Conservation (phyloP, 2,113 vertebrate genomes). For the Hiodon alosoides region DNA sequence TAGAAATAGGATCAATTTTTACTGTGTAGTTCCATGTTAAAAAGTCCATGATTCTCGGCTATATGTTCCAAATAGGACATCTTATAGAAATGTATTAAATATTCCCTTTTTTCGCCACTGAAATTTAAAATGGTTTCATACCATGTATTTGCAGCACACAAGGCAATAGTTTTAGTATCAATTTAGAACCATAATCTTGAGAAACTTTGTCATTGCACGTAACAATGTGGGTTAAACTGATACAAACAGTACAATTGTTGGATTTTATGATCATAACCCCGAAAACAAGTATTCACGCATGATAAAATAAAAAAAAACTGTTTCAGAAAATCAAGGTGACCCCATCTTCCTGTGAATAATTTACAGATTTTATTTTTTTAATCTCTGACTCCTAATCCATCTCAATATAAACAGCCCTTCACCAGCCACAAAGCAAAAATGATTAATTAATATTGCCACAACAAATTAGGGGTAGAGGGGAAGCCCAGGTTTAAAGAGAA, state of each 20-base stretch:
- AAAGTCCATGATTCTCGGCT: no score
- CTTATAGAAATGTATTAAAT: no score
- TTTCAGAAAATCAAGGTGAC: slow-evolving; percentile 72
- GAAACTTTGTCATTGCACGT: background rate
- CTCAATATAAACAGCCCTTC: slow-evolving; percentile 64
- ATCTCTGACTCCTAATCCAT: slow-evolving; percentile 69
- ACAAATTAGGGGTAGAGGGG: slow-evolving; percentile 65
- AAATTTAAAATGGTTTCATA: no score
- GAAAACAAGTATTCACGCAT: slow-evolving; percentile 52
- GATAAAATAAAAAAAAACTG: slow-evolving; percentile 65
- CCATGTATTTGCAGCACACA: no score
- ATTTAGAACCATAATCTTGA: background rate
- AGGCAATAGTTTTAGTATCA: background rate
- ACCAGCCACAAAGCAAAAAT: slow-evolving; percentile 59
- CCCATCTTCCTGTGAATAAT: slow-evolving; percentile 58
- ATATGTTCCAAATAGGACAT: no score
- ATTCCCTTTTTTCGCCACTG: no score
- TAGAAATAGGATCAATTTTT: no score
- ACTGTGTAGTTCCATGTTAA: no score
- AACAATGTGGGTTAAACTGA: background rate
- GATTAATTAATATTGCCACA: slow-evolving; percentile 80
- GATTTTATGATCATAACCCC: slow-evolving; percentile 32
- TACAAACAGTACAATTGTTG: slow-evolving; percentile 14
- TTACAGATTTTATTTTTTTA: slow-evolving; percentile 69
- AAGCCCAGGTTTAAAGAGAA: slow-evolving; percentile 49